These are phyloP conservation scores for Hydropotes inermis DNA, from an alignment of 2,113 vertebrate genomes.

Conservation along the genomic window DNA sequence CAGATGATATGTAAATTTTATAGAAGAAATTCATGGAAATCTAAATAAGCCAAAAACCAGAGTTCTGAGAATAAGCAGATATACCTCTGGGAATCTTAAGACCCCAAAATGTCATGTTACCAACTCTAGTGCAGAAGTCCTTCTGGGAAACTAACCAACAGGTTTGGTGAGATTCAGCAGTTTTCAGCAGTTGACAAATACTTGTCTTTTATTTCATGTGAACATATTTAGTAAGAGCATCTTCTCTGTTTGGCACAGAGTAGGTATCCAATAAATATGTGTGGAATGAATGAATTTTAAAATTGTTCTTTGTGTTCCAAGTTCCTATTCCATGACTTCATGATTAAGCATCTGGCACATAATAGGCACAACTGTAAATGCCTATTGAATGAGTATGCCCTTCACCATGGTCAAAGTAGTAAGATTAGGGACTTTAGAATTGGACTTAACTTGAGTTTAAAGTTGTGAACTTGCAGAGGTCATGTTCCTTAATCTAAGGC, in stretches of 20 bases:
- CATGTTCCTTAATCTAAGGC: not conserved
- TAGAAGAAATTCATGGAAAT: not conserved
- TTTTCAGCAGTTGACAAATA: not conserved
- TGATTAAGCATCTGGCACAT: not conserved
- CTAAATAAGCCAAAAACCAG: not conserved
- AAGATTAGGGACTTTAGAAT: not conserved
- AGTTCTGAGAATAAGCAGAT: not conserved
- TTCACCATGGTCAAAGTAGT: not conserved
- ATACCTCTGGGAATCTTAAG: not conserved
- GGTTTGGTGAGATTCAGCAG: not conserved
- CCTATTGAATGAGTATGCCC: not conserved
- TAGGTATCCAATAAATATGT: constrained; percentile 10
- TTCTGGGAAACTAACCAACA: not conserved
- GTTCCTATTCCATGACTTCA: not conserved
- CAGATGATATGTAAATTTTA: not conserved
- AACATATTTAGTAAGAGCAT: not conserved
- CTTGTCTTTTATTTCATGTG: not conserved
- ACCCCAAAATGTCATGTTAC: not conserved
- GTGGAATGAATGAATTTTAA: not conserved
- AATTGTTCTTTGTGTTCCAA: not conserved
- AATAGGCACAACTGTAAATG: not conserved
- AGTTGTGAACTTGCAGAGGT: not conserved
- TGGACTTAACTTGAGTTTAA: not conserved
- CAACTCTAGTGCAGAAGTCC: not conserved
- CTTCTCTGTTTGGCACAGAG: not conserved